Evolutionary conservation across 2,888 invertebrate species (phyloP).

Genomic region (Ferdinandea cuprea): DNA sequence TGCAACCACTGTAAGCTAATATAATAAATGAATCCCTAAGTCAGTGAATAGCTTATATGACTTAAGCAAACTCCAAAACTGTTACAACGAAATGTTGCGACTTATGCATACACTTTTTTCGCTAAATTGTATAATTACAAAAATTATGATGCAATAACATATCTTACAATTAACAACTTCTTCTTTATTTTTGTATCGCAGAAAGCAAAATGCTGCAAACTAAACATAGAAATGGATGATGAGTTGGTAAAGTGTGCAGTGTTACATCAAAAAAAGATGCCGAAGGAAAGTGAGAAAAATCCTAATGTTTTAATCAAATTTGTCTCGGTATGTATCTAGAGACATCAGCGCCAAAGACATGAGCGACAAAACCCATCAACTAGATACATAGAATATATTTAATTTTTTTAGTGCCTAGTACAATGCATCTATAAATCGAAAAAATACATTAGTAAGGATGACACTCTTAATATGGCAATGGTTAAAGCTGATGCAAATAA

Average conservation of each 20-base stretch:
- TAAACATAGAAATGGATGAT: slow-evolving; percentile 73
- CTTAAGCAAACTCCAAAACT: too few species aligned
- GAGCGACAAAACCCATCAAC: not conserved
- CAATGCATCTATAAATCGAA: slow-evolving; percentile 77
- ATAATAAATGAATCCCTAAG: too few species aligned
- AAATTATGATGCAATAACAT: too few species aligned
- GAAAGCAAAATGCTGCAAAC: slow-evolving; percentile 33
- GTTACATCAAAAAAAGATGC: slow-evolving; percentile 76
- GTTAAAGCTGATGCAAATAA: slow-evolving; percentile 77
- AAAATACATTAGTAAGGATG: slow-evolving; percentile 78
- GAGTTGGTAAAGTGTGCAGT: slow-evolving; percentile 76
- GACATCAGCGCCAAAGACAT: not conserved
- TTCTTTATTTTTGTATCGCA: too few species aligned
- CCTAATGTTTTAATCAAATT: slow-evolving; percentile 67
- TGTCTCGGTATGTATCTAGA: slow-evolving; percentile 76
- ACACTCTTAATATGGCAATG: slow-evolving; percentile 78
- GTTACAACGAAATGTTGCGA: too few species aligned
- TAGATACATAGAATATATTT: not conserved
- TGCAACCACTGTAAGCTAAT: slow-evolving; percentile 1
- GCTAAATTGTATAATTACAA: too few species aligned
- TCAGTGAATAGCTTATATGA: not conserved
- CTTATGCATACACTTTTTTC: too few species aligned
- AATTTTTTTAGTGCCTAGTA: slow-evolving; percentile 76
- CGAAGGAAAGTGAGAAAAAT: slow-evolving; percentile 67
- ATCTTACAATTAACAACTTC: too few species aligned